A percentile compares a stretch with the other conserved stretches of the same genome.
These are phyloP conservation scores for Aphelenchoides bicaudatus DNA, from an alignment of 2,888 invertebrate genomes.

Conservation along the genomic window DNA sequence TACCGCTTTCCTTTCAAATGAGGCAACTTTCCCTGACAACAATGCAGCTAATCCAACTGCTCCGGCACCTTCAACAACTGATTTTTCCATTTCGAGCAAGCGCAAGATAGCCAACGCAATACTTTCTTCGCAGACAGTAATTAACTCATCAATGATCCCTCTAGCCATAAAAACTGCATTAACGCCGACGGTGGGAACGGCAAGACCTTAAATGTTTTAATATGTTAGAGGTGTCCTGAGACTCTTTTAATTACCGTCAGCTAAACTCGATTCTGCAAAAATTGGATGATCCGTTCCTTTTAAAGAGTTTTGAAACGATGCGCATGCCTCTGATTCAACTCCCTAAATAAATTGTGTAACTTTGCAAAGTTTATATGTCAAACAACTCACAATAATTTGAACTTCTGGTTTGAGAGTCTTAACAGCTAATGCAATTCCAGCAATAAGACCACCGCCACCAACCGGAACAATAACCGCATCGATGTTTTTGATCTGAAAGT, in stretches of 20 bases:
- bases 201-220: slow-evolving; percentile 65
- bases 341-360: slow-evolving; percentile 65
- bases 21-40: slow-evolving; percentile 74
- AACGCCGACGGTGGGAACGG: slow-evolving; percentile 80
- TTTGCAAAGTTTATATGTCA: slow-evolving; percentile 4
- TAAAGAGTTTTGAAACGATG: slow-evolving; percentile 77
- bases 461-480: slow-evolving; percentile 87
- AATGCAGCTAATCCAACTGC: slow-evolving; percentile 81
- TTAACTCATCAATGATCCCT: slow-evolving; percentile 69
- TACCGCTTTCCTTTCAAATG: slow-evolving; percentile 75
- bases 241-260: slow-evolving; percentile 70
- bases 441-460: slow-evolving; percentile 87
- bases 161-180: slow-evolving; percentile 77
- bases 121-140: slow-evolving; percentile 62
- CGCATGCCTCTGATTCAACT: slow-evolving; percentile 85
- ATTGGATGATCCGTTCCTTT: slow-evolving; percentile 13
- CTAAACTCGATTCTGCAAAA: slow-evolving; percentile 70
- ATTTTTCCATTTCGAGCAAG: slow-evolving; percentile 64
- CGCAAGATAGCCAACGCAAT: slow-evolving; percentile 65
- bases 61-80: slow-evolving; percentile 86
- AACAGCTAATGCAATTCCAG: slow-evolving; percentile 82
- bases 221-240: background rate
- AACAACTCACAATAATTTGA: slow-evolving; percentile 76
- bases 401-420: slow-evolving; percentile 79
- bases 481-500: slow-evolving; percentile 68